Evolutionary conservation across 2,113 vertebrate genomes (phyloP).

Genomic region (Odontophorus gujanensis): DNA sequence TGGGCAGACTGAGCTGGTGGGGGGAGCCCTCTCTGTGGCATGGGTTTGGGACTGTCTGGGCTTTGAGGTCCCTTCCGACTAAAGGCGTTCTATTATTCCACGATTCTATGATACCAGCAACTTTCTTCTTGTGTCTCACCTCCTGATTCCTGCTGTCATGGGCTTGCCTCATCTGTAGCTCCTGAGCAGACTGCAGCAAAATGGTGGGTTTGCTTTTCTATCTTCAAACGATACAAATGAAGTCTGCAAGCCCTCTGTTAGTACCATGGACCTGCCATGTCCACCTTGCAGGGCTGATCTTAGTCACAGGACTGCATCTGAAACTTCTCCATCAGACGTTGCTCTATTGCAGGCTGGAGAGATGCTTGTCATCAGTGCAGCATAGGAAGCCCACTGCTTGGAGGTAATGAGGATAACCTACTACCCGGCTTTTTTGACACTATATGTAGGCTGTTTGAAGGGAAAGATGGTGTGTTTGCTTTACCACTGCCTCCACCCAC

Average conservation of each 20-base stretch:
- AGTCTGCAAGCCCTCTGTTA: background rate
- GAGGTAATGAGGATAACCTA: background rate
- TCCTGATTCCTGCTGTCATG: background rate
- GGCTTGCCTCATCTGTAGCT: background rate
- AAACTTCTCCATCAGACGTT: background rate
- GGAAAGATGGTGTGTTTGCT: background rate
- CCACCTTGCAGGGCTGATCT: accelerated
- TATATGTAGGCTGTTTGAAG: background rate
- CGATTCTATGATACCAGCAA: background rate
- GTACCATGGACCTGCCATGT: background rate
- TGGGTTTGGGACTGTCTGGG: background rate
- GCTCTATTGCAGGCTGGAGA: background rate
- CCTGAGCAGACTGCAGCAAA: accelerated
- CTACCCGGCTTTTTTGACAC: background rate
- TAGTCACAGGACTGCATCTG: background rate
- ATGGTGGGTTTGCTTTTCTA: background rate
- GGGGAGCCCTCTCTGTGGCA: too few species aligned
- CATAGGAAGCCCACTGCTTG: background rate
- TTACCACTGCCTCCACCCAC: background rate
- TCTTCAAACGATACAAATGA: background rate
- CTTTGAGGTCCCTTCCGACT: background rate
- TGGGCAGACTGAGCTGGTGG: background rate
- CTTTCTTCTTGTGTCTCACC: background rate
- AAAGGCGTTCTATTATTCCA: background rate
- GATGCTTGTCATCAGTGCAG: background rate